These are phyloP conservation scores for Lutjanus campechanus DNA, from an alignment of 2,797 vertebrate genomes.

Conservation along the genomic window DNA sequence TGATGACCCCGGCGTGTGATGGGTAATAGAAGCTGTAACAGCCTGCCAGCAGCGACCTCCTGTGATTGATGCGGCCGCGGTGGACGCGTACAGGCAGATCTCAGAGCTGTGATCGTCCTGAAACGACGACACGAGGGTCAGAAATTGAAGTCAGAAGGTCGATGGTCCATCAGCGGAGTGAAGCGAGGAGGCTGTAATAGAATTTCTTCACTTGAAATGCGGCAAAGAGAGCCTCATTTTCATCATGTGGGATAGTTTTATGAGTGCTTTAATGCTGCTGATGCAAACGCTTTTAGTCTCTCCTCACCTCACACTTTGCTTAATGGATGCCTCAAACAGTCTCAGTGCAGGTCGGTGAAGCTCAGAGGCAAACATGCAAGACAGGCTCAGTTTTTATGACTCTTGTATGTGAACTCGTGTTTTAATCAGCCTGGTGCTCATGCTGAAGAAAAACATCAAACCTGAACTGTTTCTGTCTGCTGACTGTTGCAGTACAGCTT, in stretches of 20 bases:
- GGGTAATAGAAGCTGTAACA: conserved; percentile 41
- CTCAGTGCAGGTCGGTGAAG: neutral
- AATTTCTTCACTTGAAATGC: conserved; percentile 8
- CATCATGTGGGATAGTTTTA: neutral
- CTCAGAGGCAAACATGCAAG: too few relatives aligned
- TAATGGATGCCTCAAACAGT: neutral
- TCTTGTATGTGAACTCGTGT: too few relatives aligned
- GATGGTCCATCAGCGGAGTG: conserved; percentile 24
- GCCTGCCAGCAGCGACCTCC: conserved; percentile 28
- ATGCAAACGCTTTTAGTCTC: neutral
- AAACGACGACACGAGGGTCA: conserved; percentile 13
- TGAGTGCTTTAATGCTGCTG: neutral
- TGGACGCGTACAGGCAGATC: conserved; percentile 3
- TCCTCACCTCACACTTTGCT: neutral
- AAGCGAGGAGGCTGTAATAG: neutral
- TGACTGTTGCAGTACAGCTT: too few relatives aligned
- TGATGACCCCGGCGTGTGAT: conserved; percentile 22
- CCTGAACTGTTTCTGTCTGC: too few relatives aligned
- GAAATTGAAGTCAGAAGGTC: conserved; percentile 28
- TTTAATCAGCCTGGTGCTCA: too few relatives aligned
- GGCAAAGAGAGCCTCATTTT: neutral
- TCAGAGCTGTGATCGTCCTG: neutral
- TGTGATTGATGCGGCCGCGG: conserved; percentile 40
- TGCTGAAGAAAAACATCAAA: too few relatives aligned
- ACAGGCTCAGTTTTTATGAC: too few relatives aligned